A percentile compares a stretch with the other conserved stretches of the same genome.
Evolutionary conservation across 2,113 vertebrate genomes (phyloP).

Genomic region (Sardina pilchardus): DNA sequence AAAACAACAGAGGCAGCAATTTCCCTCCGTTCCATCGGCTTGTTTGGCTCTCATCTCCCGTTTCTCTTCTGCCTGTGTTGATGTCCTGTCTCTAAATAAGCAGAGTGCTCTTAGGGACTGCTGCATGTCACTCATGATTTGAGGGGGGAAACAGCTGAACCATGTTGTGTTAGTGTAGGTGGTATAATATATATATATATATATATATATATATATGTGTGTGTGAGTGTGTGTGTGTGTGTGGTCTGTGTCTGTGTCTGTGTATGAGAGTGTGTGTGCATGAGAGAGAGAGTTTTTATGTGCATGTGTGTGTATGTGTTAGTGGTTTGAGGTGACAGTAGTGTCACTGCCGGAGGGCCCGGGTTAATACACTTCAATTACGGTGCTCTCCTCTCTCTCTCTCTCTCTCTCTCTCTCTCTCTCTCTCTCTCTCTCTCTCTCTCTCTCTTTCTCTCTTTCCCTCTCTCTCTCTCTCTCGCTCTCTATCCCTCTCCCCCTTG

Average conservation of each 20-base stretch:
- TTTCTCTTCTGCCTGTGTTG: neutral
- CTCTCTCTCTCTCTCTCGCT: neutral
- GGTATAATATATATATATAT: neutral
- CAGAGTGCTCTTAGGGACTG: neutral
- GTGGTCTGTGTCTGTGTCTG: neutral
- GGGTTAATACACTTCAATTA: conserved; percentile 16
- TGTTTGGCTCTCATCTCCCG: neutral
- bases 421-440: conserved; percentile 6
- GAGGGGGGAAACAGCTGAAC: neutral
- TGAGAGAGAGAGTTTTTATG: neutral
- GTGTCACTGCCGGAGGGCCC: neutral
- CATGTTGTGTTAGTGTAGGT: neutral
- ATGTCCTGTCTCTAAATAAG: neutral
- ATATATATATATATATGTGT: neutral
- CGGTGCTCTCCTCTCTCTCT: conserved; percentile 5
- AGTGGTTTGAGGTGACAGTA: neutral
- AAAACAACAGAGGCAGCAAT: neutral
- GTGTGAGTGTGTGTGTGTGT: neutral
- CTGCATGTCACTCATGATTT: neutral
- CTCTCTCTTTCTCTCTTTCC: conserved; percentile 12
- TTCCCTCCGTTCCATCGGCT: neutral
- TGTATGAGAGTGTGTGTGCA: neutral
- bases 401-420: neutral
- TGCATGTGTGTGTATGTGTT: neutral
- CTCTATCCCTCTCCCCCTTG: neutral